phyloP scores from a whole-genome alignment of 2,797 vertebrate genomes.

The Tapera naevia region DNA sequence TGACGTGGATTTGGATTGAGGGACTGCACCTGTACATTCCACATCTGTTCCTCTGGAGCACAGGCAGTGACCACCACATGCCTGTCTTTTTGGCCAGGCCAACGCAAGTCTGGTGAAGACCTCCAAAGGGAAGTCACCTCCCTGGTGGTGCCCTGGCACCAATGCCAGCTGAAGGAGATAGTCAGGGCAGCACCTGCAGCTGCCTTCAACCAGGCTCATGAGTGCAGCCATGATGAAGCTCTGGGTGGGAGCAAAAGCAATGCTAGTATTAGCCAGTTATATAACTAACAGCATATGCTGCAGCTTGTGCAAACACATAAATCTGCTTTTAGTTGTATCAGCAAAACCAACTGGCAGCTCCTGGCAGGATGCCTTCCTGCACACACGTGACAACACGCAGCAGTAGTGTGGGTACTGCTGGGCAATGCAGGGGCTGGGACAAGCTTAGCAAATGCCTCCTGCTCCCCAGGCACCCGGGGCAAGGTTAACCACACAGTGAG shows the following conservation, averaged over 20 bases:
- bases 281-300: background rate
- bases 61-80: background rate
- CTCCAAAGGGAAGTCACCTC: background rate
- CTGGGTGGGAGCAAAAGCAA: background rate
- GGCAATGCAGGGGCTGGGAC: background rate
- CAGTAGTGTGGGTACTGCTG: fast-evolving
- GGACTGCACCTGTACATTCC: background rate
- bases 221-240: background rate
- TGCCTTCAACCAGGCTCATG: background rate
- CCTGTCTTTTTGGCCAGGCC: fast-evolving
- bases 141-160: background rate
- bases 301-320: background rate
- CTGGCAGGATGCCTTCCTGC: background rate
- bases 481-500: background rate
- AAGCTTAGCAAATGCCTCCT: fast-evolving
- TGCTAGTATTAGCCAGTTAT: background rate
- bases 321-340: background rate
- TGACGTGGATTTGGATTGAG: background rate
- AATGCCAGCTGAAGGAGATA: background rate
- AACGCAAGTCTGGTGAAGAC: fast-evolving
- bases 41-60: fast-evolving
- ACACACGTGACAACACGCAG: fast-evolving
- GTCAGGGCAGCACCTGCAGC: fast-evolving
- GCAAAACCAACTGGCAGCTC: background rate
- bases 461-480: background rate